These are phyloP conservation scores for Falco biarmicus DNA, from an alignment of 2,797 vertebrate genomes.

Conservation along the genomic window DNA sequence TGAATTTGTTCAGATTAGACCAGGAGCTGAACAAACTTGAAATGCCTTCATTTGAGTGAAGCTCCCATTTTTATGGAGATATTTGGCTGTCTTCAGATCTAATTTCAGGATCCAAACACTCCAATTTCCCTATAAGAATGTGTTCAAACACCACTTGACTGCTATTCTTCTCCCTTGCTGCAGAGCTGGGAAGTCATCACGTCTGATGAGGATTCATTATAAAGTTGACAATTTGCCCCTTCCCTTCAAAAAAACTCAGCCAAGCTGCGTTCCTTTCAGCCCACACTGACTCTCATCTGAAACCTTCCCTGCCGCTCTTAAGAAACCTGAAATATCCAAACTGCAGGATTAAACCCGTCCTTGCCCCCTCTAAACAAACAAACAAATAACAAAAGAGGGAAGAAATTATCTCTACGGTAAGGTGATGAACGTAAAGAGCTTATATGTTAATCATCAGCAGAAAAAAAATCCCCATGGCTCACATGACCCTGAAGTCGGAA, in stretches of 20 bases:
- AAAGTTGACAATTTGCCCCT: slow-evolving; percentile 52
- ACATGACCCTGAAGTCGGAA: neutral
- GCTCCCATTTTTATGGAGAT: slow-evolving; percentile 22
- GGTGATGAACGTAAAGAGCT: neutral
- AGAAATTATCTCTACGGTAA: neutral
- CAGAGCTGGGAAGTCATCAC: slow-evolving; percentile 4
- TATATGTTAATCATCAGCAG: neutral
- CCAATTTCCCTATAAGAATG: slow-evolving; percentile 46
- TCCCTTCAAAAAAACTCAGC: slow-evolving; percentile 4
- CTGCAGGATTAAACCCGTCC: neutral
- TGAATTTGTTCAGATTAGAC: neutral
- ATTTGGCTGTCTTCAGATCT: slow-evolving; percentile 22
- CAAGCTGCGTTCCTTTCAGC: neutral
- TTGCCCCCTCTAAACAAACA: neutral
- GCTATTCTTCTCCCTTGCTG: slow-evolving; percentile 5
- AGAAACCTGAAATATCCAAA: neutral
- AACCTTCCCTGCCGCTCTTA: neutral
- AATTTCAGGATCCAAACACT: slow-evolving; percentile 51
- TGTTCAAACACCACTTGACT: slow-evolving; percentile 38
- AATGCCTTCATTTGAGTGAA: neutral
- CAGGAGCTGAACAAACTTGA: neutral
- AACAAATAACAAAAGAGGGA: neutral
- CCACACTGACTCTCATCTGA: neutral
- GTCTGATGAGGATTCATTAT: neutral
- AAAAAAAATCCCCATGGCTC: neutral